These are phyloP conservation scores for Anastrepha obliqua DNA, from an alignment of 1,140 invertebrate genomes.

Conservation along the genomic window DNA sequence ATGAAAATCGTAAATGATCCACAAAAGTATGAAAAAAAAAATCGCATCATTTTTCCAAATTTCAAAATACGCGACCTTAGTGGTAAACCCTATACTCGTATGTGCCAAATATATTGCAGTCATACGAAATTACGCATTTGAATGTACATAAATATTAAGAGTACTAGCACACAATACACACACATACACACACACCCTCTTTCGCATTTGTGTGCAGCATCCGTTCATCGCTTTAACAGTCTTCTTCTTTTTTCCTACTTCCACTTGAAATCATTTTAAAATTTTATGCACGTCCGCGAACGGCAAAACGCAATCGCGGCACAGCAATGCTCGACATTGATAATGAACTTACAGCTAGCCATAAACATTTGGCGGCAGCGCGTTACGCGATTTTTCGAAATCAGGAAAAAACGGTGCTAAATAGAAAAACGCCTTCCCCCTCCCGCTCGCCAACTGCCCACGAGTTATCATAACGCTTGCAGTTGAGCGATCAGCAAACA, in stretches of 20 bases:
- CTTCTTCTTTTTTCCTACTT: neutral
- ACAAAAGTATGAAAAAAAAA: too few relatives aligned
- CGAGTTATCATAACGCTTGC: neutral
- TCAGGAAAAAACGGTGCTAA: neutral
- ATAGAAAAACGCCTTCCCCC: neutral
- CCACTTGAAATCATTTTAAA: neutral
- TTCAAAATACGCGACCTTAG: too few relatives aligned
- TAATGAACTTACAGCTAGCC: constrained; percentile 45
- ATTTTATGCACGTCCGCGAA: constrained; percentile 11
- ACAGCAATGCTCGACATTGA: constrained; percentile 49
- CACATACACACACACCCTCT: neutral
- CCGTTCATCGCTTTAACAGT: neutral
- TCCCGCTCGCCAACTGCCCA: neutral
- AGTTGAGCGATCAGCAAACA: neutral
- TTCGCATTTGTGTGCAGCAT: neutral
- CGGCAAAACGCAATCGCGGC: neutral
- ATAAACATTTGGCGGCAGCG: neutral
- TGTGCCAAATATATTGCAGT: too few relatives aligned
- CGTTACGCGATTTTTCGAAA: constrained; percentile 28
- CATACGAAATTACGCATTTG: too few relatives aligned
- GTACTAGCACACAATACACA: neutral
- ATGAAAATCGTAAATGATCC: too few relatives aligned
- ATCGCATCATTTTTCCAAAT: too few relatives aligned
- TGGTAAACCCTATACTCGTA: too few relatives aligned
- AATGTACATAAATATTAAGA: too few relatives aligned